phyloP scores from a whole-genome alignment of 2,888 invertebrate genomes.

The Platypus cylindrus region DNA sequence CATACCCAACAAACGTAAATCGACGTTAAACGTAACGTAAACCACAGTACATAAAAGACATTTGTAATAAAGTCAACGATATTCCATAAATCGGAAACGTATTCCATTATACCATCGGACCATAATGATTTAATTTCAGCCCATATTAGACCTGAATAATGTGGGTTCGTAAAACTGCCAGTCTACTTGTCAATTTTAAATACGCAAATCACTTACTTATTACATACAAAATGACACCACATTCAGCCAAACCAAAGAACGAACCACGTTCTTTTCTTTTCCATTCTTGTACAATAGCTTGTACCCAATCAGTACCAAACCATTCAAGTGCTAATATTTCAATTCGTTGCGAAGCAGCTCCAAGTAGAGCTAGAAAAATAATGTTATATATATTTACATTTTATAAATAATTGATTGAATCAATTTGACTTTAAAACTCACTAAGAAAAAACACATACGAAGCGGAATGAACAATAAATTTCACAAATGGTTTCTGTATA shows the following conservation, averaged over 20 bases:
- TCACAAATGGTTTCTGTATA: slow-evolving; percentile 96
- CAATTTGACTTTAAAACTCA: slow-evolving; percentile 44
- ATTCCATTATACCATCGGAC: slow-evolving; percentile 80
- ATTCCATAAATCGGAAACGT: slow-evolving; percentile 94
- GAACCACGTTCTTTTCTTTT: slow-evolving; percentile 66
- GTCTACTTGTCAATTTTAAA: not conserved
- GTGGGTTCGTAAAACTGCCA: slow-evolving; percentile 1
- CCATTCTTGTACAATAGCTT: slow-evolving; percentile 63
- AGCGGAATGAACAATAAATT: slow-evolving; percentile 94
- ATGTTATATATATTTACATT: not conserved
- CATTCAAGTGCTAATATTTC: slow-evolving; percentile 70
- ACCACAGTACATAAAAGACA: slow-evolving; percentile 88
- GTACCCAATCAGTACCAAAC: slow-evolving; percentile 65
- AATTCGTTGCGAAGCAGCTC: slow-evolving; percentile 85
- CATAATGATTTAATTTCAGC: slow-evolving; percentile 86
- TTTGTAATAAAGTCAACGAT: slow-evolving; percentile 96
- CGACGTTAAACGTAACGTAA: slow-evolving; percentile 75
- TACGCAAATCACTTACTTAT: slow-evolving; percentile 53
- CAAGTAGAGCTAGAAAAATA: slow-evolving; percentile 61
- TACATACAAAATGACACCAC: slow-evolving; percentile 76
- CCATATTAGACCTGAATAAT: slow-evolving; percentile 73
- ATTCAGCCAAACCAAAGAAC: slow-evolving; percentile 67
- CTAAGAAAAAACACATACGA: slow-evolving; percentile 93
- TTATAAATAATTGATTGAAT: slow-evolving; percentile 1
- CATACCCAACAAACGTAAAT: slow-evolving; percentile 81